These are phyloP conservation scores for Phyto melanocephala DNA, from an alignment of 2,888 invertebrate species.

Conservation along the genomic window DNA sequence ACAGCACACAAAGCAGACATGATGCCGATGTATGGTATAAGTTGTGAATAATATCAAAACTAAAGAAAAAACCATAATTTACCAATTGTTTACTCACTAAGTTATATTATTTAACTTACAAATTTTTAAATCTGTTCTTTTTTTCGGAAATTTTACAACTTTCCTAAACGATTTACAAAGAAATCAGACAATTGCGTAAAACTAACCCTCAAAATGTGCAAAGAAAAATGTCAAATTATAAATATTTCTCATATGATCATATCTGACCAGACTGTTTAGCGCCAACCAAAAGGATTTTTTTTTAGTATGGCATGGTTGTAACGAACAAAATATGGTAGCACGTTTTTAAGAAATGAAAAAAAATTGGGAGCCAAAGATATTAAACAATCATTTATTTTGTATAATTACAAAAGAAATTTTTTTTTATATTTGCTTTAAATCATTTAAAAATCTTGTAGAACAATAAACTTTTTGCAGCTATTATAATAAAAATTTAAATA, in stretches of 20 bases:
- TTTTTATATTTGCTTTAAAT: too few species aligned
- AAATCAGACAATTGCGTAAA: slow-evolving; percentile 75
- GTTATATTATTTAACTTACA: slow-evolving; percentile 21
- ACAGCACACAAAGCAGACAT: slow-evolving; percentile 72
- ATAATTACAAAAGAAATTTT: not conserved
- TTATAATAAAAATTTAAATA: not conserved
- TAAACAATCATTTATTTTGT: slow-evolving; percentile 18
- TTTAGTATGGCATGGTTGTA: not conserved
- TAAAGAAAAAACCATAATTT: not conserved
- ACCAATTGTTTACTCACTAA: not conserved
- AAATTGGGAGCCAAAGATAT: slow-evolving; percentile 54
- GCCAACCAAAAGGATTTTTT: slow-evolving; percentile 20
- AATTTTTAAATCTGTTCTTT: not conserved
- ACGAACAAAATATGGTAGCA: slow-evolving; percentile 33
- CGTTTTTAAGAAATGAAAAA: not conserved
- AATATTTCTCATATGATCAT: slow-evolving; percentile 37
- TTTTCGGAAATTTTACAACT: slow-evolving; percentile 47
- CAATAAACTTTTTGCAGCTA: not conserved
- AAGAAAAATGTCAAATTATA: slow-evolving; percentile 65
- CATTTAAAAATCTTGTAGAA: too few species aligned
- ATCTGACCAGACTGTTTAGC: slow-evolving; percentile 6
- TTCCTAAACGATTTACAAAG: slow-evolving; percentile 21
- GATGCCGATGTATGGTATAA: slow-evolving; percentile 28
- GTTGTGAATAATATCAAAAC: slow-evolving; percentile 1
- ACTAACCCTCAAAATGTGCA: slow-evolving; percentile 71